Conservation (phyloP, 1,140 invertebrate genomes). For the Bombus superbus region DNA sequence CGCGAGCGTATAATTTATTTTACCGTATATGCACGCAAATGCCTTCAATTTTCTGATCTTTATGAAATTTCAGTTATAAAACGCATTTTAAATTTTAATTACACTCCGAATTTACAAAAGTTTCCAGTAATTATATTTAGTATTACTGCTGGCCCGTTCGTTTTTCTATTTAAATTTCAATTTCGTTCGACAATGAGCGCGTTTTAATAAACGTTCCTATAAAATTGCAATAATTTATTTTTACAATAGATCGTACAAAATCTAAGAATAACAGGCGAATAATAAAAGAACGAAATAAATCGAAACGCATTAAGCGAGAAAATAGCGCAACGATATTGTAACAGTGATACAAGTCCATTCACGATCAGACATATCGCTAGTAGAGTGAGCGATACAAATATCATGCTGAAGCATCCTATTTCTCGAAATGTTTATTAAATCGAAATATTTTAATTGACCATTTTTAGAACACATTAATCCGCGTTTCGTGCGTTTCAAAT, state of each 20-base stretch:
- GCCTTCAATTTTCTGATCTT: background rate
- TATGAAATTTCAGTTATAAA: background rate
- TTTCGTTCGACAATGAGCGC: background rate
- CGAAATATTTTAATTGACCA: background rate
- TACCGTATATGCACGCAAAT: background rate
- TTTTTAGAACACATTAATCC: background rate
- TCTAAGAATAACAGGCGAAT: background rate
- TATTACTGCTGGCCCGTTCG: background rate
- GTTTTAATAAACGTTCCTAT: background rate
- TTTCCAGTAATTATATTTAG: background rate
- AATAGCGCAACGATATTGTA: background rate
- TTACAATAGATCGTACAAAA: background rate
- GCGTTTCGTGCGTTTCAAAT: background rate
- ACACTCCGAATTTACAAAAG: background rate
- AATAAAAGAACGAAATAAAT: background rate
- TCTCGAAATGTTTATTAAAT: no score
- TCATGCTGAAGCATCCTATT: no score
- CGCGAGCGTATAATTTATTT: background rate
- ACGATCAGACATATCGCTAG: background rate
- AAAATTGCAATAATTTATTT: background rate
- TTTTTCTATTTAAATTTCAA: background rate
- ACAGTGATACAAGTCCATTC: background rate
- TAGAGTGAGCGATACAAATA: background rate
- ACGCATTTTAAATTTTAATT: background rate
- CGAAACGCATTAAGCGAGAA: background rate